Evolutionary conservation across 2,888 invertebrate genomes (phyloP).

Genomic region (Anarsia innoxiella): DNA sequence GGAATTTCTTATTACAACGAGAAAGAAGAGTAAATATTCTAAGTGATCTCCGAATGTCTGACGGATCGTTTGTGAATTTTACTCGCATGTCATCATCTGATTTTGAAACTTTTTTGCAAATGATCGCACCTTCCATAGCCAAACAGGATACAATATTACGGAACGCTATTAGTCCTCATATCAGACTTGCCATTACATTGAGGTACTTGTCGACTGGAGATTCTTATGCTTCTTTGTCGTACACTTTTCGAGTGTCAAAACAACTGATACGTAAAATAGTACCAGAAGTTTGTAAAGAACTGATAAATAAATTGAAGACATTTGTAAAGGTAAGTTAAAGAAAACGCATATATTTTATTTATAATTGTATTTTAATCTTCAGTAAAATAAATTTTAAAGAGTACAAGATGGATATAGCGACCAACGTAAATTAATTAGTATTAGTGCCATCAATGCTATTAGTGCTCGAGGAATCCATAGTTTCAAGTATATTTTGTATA

Average conservation of each 20-base stretch:
- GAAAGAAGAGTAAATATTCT: conserved; percentile 17
- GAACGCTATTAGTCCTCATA: conserved; percentile 17
- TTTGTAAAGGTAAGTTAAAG: conserved; percentile 17
- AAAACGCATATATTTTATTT: conserved; percentile 11
- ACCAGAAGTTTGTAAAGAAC: conserved; percentile 23
- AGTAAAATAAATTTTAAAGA: too few relatives aligned
- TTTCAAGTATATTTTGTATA: too few relatives aligned
- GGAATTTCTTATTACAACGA: conserved; percentile 19
- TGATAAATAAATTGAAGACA: conserved; percentile 18
- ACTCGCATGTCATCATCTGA: too few relatives aligned
- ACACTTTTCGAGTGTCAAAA: conserved; percentile 24
- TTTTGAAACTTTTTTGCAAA: conserved; percentile 21
- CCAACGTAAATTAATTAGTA: too few relatives aligned
- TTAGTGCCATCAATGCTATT: too few relatives aligned
- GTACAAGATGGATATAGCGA: too few relatives aligned
- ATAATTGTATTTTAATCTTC: too few relatives aligned
- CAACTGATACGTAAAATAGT: conserved; percentile 17
- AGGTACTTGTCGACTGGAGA: conserved; percentile 22
- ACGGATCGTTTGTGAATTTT: too few relatives aligned
- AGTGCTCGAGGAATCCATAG: too few relatives aligned
- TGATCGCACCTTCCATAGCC: conserved; percentile 20
- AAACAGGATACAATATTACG: conserved; percentile 23
- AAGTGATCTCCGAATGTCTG: conserved; percentile 20
- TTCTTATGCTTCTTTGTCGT: conserved; percentile 21
- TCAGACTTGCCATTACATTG: conserved; percentile 21